These are phyloP conservation scores for Axis porcinus DNA, from an alignment of 2,113 vertebrate species.

Conservation along the genomic window DNA sequence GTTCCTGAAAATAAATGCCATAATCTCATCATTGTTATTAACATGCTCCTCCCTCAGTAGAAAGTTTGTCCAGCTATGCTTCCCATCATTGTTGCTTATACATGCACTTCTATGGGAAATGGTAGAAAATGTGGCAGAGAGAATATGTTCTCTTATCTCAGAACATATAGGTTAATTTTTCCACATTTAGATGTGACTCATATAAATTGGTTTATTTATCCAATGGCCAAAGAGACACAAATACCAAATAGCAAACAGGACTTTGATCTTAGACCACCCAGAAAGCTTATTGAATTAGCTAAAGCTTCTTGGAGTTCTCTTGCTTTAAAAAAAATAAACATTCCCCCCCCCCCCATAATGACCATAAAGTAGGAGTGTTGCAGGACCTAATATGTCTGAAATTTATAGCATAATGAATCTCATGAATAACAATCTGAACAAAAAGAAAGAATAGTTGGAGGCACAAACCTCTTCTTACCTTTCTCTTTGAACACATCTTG, in stretches of 20 bases:
- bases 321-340: not conserved
- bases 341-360: not conserved
- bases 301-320: not conserved
- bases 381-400: not conserved
- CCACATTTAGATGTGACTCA: not conserved
- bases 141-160: not conserved
- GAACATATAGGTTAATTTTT: not conserved
- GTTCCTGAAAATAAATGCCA: not conserved
- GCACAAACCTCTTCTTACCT: slow-evolving; percentile 39
- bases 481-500: slow-evolving; percentile 69
- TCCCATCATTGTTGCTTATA: not conserved
- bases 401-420: not conserved
- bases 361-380: not conserved
- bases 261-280: not conserved
- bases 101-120: not conserved
- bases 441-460: too few species aligned
- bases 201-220: not conserved
- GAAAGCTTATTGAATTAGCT: not conserved
- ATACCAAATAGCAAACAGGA: not conserved
- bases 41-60: not conserved
- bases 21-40: not conserved
- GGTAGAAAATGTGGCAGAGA: not conserved
- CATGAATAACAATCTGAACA: not conserved
- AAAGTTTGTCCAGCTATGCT: not conserved
- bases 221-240: not conserved